phyloP scores from a whole-genome alignment of 1,140 invertebrate genomes.

The Drosophila punjabiensis region DNA sequence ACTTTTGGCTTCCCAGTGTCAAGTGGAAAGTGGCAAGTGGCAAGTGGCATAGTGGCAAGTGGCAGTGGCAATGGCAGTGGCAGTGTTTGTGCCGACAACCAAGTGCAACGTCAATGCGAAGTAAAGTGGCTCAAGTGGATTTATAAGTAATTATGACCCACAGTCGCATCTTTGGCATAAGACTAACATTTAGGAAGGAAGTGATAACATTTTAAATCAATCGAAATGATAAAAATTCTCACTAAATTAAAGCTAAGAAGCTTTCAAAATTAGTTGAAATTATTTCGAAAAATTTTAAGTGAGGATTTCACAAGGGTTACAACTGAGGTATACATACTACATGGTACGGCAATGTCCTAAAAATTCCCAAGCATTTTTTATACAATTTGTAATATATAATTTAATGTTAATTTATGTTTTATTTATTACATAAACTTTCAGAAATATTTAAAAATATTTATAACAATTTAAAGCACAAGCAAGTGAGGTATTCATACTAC shows the following conservation, averaged over 20 bases:
- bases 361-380: too few species aligned
- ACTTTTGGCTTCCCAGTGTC: constrained; percentile 61
- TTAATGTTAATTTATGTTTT: too few species aligned
- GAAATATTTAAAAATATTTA: too few species aligned
- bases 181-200: background rate
- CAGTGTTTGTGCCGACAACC: constrained; percentile 28
- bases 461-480: background rate
- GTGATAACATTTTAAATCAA: background rate
- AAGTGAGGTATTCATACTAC: background rate
- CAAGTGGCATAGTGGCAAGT: constrained; percentile 12
- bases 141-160: constrained; percentile 33
- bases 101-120: constrained; percentile 46
- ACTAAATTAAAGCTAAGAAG: background rate
- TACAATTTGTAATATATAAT: too few species aligned
- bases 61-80: constrained; percentile 2
- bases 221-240: background rate
- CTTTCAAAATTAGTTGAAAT: background rate
- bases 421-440: too few species aligned
- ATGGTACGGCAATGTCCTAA: too few species aligned
- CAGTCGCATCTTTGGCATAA: background rate
- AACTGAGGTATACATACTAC: background rate
- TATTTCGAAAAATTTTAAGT: background rate
- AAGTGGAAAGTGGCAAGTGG: constrained; percentile 36
- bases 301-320: too few species aligned
- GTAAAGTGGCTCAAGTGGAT: constrained; percentile 33